Evolutionary conservation across 2,113 vertebrate genomes (phyloP), one percentile per base, ranked within the genome.

Genomic region (Trematomus loennbergii): DNA sequence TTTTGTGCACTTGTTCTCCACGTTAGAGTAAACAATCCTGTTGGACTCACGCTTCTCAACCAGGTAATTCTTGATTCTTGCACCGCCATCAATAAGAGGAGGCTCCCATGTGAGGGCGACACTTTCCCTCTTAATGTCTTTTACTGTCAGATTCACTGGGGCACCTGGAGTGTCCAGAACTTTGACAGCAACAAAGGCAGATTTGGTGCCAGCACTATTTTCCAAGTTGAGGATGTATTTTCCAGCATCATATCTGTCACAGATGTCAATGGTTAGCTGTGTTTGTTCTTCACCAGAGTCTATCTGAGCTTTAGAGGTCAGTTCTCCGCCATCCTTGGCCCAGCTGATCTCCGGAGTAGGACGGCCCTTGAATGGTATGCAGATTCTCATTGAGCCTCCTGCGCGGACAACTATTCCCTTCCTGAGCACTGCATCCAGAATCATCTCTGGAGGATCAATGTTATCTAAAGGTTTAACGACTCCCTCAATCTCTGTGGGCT

Each of bases 11-110:
- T 98, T 99, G 65, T 94, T 91, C 69, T 96, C 97, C 33, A 99
- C 96, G 63, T 97, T 99, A 75, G 97, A 96, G 93, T 96, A 99
- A 29, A 97, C 97, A 73, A 96, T 97, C 87, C 97, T 96, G 54
- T 95, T 99, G 64, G 98, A 98, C 73, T 99, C 97, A n/a, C 98
- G 97, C 78, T 98, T 98, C 87, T 99, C 98, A 84, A 99, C 97
- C 11, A 99, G 93, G 72, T 99, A 99, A 84, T 98, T 99, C 88
- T 96, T 99, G 54, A 99, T 92, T 85, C 98, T 98, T 88, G 97
- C 90, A 43, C 98, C 98, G 73, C 98, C 98, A 92, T 99, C 98
- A 69, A 98, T 98, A 75, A 96, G 66, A 11, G 98, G 98, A 57
- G 97, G 97, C 78, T 99, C 98, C 98, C 98, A 99, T 40, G 94